Evolutionary conservation across 2,888 invertebrate species (phyloP).

Genomic region (Junonia oenone): DNA sequence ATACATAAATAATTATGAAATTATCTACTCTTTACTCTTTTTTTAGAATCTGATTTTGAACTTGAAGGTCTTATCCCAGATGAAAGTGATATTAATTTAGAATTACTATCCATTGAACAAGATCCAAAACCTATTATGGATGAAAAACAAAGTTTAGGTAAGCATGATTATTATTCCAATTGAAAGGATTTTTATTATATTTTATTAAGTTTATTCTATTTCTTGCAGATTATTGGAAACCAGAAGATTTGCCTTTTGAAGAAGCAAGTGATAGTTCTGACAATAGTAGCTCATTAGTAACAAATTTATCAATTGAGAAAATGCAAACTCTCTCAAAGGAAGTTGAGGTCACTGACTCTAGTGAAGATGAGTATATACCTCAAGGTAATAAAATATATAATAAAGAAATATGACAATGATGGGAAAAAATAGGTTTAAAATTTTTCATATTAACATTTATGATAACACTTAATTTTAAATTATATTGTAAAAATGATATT

Average conservation of each 20-base stretch:
- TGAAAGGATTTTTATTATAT: neutral
- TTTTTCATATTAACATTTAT: neutral
- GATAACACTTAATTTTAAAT: neutral
- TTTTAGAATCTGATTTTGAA: constrained; percentile 66
- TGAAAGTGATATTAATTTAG: constrained; percentile 57
- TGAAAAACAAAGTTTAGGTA: constrained; percentile 66
- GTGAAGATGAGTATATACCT: constrained; percentile 74
- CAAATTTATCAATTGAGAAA: constrained; percentile 65
- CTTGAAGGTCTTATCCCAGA: constrained; percentile 67
- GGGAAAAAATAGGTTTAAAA: neutral
- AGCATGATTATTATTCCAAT: constrained; percentile 6
- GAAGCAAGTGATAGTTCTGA: constrained; percentile 71
- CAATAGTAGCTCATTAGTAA: constrained; percentile 63
- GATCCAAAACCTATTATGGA: constrained; percentile 48
- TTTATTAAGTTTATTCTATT: neutral
- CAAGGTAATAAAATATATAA: constrained; percentile 40
- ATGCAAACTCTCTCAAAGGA: constrained; percentile 58
- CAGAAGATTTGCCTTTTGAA: constrained; percentile 60
- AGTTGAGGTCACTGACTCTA: constrained; percentile 63
- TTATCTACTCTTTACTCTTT: neutral
- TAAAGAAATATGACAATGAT: neutral
- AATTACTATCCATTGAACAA: constrained; percentile 61
- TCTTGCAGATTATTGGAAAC: constrained; percentile 66
- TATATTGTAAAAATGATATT: too few relatives aligned
- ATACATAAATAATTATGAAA: too few relatives aligned